Evolutionary conservation across 2,113 vertebrate species (phyloP), one percentile per base, ranked within the genome.

Genomic region (Hippocampus barbouri): DNA sequence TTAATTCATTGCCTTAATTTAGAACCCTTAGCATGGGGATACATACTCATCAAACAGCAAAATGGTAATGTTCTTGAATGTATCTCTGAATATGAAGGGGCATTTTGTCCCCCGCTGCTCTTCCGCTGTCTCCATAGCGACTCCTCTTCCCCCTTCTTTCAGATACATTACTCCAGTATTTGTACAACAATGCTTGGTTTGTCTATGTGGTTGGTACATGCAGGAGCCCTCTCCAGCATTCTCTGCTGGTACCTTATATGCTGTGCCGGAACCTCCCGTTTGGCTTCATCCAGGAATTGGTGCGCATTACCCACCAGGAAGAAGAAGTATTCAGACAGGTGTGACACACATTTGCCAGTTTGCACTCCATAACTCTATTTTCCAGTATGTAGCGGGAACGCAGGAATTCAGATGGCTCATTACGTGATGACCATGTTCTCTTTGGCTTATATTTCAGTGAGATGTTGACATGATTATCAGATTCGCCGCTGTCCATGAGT

Each of bases 201-300:
- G 2, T 56, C 9, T 78, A 25, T 79, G 71, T 68, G 73, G 16
- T 51, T 62, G 62, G 57, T 75, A 30, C 73, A 0, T 87, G 62
- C 54, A 99, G 97, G 91, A 94, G 94, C 38, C 79, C 93, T 83
- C 94, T 96, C 75, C 96, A 97, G 87, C 94, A 93, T 41, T 98
- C 97, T 83, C 86, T 98, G 88, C 90, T 99, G 85, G 97, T 99
- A 83, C 97, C 97, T 40, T 99, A 99, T 60, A 96, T 99, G 96
- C 93, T 99, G 86, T 99, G 97, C 90, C 94, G 97, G 88, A 99
- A 99, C 86, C 96, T 99, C 79, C 97, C 97, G 0, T 97, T 95
- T 23, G 97, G 96, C 75, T 99, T 99, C 89, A 97, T 98, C 87
- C 97, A 97, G 74, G 97, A 99, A 70, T 73, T 99, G 82, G 94